phyloP scores from a whole-genome alignment of 2,888 invertebrate genomes.

The Rhogogaster chlorosoma region DNA sequence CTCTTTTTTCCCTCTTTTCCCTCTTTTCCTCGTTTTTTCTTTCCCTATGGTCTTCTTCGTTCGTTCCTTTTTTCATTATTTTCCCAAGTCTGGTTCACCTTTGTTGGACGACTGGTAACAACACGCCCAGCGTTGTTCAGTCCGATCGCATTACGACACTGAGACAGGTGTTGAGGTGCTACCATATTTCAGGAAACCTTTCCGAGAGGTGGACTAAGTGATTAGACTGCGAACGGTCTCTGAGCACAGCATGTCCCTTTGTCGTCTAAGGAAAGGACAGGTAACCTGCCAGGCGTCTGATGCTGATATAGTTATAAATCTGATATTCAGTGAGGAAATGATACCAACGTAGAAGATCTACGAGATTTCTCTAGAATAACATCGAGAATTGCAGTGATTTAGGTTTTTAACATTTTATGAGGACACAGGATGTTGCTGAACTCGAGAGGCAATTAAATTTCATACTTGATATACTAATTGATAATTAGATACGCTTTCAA shows the following conservation, averaged over 20 bases:
- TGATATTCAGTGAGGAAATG: background rate
- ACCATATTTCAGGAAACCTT: conserved; percentile 30
- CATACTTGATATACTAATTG: background rate
- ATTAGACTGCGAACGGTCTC: conserved; percentile 28
- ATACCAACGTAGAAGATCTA: background rate
- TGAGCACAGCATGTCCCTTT: background rate
- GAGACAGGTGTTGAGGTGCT: conserved; percentile 36
- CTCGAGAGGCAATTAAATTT: background rate
- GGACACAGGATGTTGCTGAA: background rate
- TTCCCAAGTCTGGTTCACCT: conserved; percentile 1
- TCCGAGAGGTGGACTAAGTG: conserved; percentile 34
- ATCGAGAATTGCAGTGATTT: background rate
- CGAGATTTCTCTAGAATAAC: background rate
- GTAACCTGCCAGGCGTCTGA: background rate
- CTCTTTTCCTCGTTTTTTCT: background rate
- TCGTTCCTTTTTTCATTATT: background rate
- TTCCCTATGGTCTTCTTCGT: background rate
- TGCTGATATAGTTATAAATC: background rate
- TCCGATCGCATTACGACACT: conserved; percentile 27
- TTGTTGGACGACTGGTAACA: background rate
- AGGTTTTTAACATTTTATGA: background rate
- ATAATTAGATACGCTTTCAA: background rate
- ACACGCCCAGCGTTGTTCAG: background rate
- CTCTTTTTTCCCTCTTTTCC: background rate
- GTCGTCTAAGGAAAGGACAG: background rate